Conservation (phyloP, 2,113 vertebrate species). For the Perognathus longimembris region DNA sequence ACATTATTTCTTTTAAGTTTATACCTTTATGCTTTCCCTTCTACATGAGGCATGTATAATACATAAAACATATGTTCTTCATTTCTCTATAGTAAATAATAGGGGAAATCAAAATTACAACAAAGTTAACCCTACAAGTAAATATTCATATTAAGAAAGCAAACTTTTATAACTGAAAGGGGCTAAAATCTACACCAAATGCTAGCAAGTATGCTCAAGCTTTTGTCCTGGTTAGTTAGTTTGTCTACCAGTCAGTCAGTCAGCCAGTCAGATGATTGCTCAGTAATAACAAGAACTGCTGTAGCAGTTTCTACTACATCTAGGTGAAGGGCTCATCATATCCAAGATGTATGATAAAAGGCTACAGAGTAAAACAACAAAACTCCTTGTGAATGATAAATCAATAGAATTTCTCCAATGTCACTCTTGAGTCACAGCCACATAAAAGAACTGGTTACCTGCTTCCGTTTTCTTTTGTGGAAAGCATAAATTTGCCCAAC, state of each 20-base stretch:
- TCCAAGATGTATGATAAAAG: background rate
- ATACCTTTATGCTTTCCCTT: no score
- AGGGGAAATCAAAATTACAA: conserved; percentile 36
- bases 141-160: background rate
- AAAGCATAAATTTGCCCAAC: background rate
- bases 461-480: background rate
- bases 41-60: no score
- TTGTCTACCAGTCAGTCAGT: no score
- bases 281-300: background rate
- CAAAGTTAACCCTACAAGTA: conserved; percentile 28
- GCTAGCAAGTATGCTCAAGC: background rate
- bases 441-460: background rate
- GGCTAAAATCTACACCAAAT: background rate
- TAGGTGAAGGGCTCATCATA: background rate
- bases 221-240: background rate
- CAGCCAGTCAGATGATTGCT: background rate
- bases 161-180: background rate
- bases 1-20: no score
- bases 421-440: background rate
- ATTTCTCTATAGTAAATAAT: no score
- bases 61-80: no score
- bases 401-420: conserved; percentile 19
- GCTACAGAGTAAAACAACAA: conserved; percentile 9
- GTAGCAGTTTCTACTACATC: background rate
- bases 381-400: conserved; percentile 12